Evolutionary conservation across 2,888 invertebrate species (phyloP).

Genomic region (Agrochola macilenta): DNA sequence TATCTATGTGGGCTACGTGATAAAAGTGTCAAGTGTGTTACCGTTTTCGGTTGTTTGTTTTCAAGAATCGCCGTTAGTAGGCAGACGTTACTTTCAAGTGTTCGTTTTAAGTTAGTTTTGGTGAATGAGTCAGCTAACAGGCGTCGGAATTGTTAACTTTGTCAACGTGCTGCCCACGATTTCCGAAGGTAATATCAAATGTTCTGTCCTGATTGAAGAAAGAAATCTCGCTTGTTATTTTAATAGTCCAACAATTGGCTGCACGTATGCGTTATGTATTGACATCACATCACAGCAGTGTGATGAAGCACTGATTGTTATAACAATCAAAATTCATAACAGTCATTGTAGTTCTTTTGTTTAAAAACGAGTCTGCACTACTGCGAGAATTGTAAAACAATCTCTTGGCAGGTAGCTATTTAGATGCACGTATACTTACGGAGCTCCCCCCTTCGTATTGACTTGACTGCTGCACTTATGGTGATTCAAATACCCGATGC

Average conservation of each 20-base stretch:
- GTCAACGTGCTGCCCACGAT: conserved; percentile 90
- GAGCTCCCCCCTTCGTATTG: conserved; percentile 58
- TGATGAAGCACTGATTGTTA: conserved; percentile 53
- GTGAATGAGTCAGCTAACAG: conserved; percentile 90
- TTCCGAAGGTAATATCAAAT: conserved; percentile 84
- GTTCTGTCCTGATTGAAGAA: conserved; percentile 3
- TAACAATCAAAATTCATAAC: conserved; percentile 59
- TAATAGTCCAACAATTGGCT: conserved; percentile 41
- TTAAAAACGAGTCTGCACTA: conserved; percentile 54
- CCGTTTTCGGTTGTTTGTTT: conserved; percentile 76
- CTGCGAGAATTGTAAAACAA: conserved; percentile 55
- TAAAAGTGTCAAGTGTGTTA: conserved; percentile 83
- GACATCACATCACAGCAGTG: conserved; percentile 27
- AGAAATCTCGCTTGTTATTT: conserved; percentile 36
- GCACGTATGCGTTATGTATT: conserved; percentile 49
- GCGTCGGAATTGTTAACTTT: conserved; percentile 89
- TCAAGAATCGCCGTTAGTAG: conserved; percentile 71
- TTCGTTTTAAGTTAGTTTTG: conserved; percentile 78
- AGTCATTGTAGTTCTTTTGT: conserved; percentile 67
- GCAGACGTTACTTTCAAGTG: conserved; percentile 80
- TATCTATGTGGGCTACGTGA: conserved; percentile 87
- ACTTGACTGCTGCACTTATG: conserved; percentile 75
- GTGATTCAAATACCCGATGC: conserved; percentile 74
- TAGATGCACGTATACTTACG: conserved; percentile 24
- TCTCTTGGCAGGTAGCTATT: conserved; percentile 45